Base-by-base conservation (phyloP, 2,113 vertebrate species). In the Ochotona princeps region DNA sequence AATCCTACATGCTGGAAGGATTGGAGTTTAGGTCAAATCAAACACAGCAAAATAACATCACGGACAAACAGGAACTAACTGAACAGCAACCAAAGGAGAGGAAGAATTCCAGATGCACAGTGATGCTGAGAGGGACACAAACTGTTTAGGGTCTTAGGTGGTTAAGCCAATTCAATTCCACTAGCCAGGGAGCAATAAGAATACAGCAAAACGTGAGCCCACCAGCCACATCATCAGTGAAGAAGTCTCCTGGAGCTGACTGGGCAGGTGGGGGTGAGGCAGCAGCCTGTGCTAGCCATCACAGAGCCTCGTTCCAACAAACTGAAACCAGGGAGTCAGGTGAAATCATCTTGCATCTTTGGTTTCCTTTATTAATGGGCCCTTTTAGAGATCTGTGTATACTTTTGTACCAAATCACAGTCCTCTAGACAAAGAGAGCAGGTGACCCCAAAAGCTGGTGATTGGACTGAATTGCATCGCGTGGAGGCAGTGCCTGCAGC, bases 371-470 rank as follows among this genome's bases (percentile, higher is more conserved):
- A 94, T 96, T 97, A 97, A 95, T 93, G 94, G 94, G 96, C 94
- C 32, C 35, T 93, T 93, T 90, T 89, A 78, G 96, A 87, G 97
- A 91, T 96, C 87, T 96, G 79, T 96, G 96, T 96, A 96, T 96
- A 85, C 73, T 88, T 89, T 83, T 90, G 44, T 20, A 85, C 87
- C 89, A 97, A 97, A 97, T 95, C 94, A 97, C 96, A 95, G 86
- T 90, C 83, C 82, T 96, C 96, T 85, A 86, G 1, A 0, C 92
- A 95, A 95, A 97, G 51, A 95, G 96, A 98, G 89, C 96, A 98
- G 98, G 97, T 98, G 98, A 97, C 83, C 8, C 38, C 38, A 90
- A 88, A 96, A 94, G 89, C 9, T 92, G 79, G 94, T 89, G 91
- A 94, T 74, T 57, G 95, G 78, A 87, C 95, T 65, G n/a, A 92